phyloP scores from a whole-genome alignment of 2,113 vertebrate genomes.

The Platichthys stellatus region DNA sequence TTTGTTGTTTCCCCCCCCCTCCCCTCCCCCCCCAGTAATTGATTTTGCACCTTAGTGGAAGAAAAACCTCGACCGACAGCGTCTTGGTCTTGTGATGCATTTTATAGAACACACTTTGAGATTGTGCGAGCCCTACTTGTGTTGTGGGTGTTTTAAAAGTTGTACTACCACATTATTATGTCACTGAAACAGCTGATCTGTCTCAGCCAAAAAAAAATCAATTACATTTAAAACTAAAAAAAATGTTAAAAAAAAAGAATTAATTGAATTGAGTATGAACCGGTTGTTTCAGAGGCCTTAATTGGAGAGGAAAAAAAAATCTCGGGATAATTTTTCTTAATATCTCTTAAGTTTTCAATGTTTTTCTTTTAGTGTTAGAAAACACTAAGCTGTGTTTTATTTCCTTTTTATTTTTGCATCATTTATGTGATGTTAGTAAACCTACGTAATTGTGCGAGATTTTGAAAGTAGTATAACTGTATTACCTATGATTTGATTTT shows the following conservation, averaged over 20 bases:
- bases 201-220: slow-evolving; percentile 41
- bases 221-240: background rate
- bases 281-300: slow-evolving; percentile 78
- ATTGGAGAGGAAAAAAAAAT: slow-evolving; percentile 59
- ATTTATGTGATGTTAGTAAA: slow-evolving; percentile 70
- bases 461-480: slow-evolving; percentile 69
- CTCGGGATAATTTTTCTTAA: slow-evolving; percentile 64
- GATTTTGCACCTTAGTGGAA: slow-evolving; percentile 82
- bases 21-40: slow-evolving; percentile 62
- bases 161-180: slow-evolving; percentile 71
- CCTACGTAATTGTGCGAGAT: slow-evolving; percentile 62
- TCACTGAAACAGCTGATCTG: slow-evolving; percentile 75
- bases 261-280: slow-evolving; percentile 28
- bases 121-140: slow-evolving; percentile 88
- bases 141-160: slow-evolving; percentile 91
- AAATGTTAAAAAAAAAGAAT: background rate
- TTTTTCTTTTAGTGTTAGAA: slow-evolving; percentile 70
- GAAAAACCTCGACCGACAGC: slow-evolving; percentile 84
- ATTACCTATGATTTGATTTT: slow-evolving; percentile 64
- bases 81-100: slow-evolving; percentile 89
- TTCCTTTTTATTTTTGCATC: slow-evolving; percentile 70
- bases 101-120: slow-evolving; percentile 92
- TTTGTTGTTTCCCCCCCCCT: slow-evolving; percentile 31
- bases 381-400: slow-evolving; percentile 72
- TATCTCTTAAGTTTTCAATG: slow-evolving; percentile 66